phyloP scores from a whole-genome alignment of 2,797 vertebrate species.

The Ctenopoma kingsleyae region DNA sequence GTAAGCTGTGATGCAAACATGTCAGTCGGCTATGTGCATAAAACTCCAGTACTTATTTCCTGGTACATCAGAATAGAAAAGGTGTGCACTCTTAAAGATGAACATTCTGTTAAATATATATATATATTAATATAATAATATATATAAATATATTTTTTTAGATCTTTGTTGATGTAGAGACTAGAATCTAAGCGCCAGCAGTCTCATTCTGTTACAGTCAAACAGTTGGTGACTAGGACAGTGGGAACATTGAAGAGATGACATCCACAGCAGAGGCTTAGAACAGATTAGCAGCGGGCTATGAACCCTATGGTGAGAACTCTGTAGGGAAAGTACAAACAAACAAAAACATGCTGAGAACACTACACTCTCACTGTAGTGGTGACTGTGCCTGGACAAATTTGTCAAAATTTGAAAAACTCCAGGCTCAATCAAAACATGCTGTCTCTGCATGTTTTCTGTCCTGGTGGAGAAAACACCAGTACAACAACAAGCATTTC shows the following conservation, averaged over 20 bases:
- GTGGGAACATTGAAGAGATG: slow-evolving; percentile 38
- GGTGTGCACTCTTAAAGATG: too few species aligned
- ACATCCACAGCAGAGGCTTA: slow-evolving; percentile 59
- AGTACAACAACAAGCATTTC: slow-evolving; percentile 24
- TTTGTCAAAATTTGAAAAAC: neutral
- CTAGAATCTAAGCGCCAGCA: slow-evolving; percentile 42
- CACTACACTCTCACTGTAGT: neutral
- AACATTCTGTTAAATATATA: too few species aligned
- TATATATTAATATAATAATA: too few species aligned
- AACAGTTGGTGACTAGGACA: slow-evolving; percentile 47
- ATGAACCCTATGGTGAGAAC: slow-evolving; percentile 42
- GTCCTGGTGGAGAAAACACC: neutral
- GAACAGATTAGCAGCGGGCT: slow-evolving; percentile 65
- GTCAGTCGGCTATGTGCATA: too few species aligned
- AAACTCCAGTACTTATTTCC: too few species aligned
- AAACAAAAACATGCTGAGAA: slow-evolving; percentile 14
- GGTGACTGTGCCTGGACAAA: neutral
- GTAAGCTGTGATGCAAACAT: too few species aligned
- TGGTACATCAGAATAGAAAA: too few species aligned
- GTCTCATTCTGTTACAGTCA: slow-evolving; percentile 26
- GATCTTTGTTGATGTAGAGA: slow-evolving; percentile 37
- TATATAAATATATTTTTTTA: too few species aligned
- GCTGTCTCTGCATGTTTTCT: neutral
- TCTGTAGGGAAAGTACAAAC: slow-evolving; percentile 8
- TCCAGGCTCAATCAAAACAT: neutral